Evolutionary conservation across 2,797 vertebrate genomes (phyloP).

Genomic region (Melanotaenia boesemani): DNA sequence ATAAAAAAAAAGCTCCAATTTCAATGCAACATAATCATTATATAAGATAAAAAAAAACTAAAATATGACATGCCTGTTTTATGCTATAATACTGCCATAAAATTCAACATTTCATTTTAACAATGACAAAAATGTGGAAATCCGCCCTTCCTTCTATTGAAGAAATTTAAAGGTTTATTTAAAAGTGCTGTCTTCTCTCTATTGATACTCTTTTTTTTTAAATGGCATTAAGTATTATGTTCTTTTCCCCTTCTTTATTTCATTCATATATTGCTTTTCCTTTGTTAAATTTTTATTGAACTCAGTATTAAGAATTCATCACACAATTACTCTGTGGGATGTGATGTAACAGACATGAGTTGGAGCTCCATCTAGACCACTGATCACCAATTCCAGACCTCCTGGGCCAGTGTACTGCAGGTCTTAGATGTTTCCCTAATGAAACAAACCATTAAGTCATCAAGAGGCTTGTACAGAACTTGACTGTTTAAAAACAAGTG

Average conservation of each 20-base stretch:
- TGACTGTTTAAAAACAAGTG: too few species aligned
- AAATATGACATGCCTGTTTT: too few species aligned
- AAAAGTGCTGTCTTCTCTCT: neutral
- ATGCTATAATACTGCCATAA: too few species aligned
- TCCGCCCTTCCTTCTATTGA: too few species aligned
- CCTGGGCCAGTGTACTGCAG: too few species aligned
- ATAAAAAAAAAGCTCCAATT: neutral
- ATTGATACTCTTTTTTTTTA: neutral
- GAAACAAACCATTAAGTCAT: too few species aligned
- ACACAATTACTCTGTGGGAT: neutral
- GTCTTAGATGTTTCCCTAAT: neutral
- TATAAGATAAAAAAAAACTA: neutral
- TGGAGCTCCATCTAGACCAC: neutral
- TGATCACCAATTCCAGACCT: neutral
- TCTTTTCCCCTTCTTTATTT: neutral
- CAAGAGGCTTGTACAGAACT: too few species aligned
- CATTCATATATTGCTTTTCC: neutral
- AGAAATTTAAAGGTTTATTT: too few species aligned
- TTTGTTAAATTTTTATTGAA: neutral
- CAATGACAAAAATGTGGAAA: neutral
- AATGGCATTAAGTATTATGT: neutral
- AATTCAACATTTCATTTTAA: neutral
- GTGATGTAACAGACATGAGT: too few species aligned
- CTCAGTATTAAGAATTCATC: too few species aligned
- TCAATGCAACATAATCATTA: neutral